Conservation (phyloP, 2,888 invertebrate genomes). For the Gandaritis pyraliata region DNA sequence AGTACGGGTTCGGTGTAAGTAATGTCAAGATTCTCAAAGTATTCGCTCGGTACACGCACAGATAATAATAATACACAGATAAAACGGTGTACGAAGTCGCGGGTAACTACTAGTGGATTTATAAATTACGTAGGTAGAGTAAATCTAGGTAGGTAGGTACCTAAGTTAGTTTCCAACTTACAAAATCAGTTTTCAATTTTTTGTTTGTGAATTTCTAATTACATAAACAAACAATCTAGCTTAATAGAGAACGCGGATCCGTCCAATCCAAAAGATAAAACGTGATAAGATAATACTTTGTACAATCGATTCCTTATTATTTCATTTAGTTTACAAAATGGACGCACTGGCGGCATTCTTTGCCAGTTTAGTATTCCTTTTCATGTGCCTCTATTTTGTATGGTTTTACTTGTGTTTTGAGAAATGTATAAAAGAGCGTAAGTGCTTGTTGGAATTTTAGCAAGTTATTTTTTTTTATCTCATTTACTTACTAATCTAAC, state of each 20-base stretch:
- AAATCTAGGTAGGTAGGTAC: no score
- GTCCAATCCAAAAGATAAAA: not conserved
- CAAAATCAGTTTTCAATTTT: not conserved
- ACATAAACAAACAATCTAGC: no score
- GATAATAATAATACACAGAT: no score
- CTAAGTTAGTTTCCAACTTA: no score
- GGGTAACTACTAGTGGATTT: no score
- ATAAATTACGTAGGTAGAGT: no score
- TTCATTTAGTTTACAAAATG: constrained; percentile 35
- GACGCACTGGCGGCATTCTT: constrained; percentile 59
- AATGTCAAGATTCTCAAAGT: no score
- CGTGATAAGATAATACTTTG: constrained; percentile 22
- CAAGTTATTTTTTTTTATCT: not conserved
- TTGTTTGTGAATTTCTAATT: not conserved
- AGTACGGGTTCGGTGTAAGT: no score
- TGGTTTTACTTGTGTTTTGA: constrained; percentile 17
- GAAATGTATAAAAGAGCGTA: constrained; percentile 14
- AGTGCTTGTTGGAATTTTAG: not conserved
- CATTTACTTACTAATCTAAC: not conserved
- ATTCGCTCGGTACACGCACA: no score
- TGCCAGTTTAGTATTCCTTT: constrained; percentile 40
- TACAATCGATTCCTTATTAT: not conserved
- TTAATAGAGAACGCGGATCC: not conserved
- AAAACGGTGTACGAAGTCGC: no score
- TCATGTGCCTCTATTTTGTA: constrained; percentile 48